Conservation (phyloP, 2,797 vertebrate species). For the Dallia pectoralis region DNA sequence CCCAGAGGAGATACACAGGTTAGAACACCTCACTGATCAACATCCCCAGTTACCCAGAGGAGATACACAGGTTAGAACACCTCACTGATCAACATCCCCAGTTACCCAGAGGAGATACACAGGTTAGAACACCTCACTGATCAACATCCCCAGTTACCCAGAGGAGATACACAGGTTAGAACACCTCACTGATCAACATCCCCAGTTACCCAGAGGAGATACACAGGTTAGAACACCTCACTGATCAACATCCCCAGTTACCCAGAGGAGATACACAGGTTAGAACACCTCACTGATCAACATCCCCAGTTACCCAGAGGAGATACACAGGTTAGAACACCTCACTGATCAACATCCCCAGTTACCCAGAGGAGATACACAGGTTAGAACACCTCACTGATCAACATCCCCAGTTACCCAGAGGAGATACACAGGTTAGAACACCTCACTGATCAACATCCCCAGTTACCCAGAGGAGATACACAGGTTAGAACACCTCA, state of each 20-base stretch:
- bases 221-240: not conserved
- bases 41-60: constrained; percentile 73
- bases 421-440: constrained; percentile 81
- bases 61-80: constrained; percentile 87
- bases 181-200: not conserved
- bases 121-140: constrained; percentile 76
- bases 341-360: constrained; percentile 62
- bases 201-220: not conserved
- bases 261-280: not conserved
- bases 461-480: constrained; percentile 71
- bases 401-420: constrained; percentile 76
- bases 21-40: constrained; percentile 33
- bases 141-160: constrained; percentile 76
- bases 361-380: constrained; percentile 78
- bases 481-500: not conserved
- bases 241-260: too few species aligned
- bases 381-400: too few species aligned
- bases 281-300: not conserved
- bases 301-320: not conserved
- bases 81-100: constrained; percentile 79
- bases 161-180: constrained; percentile 33
- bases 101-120: constrained; percentile 78
- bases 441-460: constrained; percentile 71
- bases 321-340: not conserved
- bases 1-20: not conserved